A percentile compares a stretch with the other conserved stretches of the same genome.
Evolutionary conservation across 2,113 vertebrate genomes (phyloP).

Genomic region (Eptatretus burgeri): DNA sequence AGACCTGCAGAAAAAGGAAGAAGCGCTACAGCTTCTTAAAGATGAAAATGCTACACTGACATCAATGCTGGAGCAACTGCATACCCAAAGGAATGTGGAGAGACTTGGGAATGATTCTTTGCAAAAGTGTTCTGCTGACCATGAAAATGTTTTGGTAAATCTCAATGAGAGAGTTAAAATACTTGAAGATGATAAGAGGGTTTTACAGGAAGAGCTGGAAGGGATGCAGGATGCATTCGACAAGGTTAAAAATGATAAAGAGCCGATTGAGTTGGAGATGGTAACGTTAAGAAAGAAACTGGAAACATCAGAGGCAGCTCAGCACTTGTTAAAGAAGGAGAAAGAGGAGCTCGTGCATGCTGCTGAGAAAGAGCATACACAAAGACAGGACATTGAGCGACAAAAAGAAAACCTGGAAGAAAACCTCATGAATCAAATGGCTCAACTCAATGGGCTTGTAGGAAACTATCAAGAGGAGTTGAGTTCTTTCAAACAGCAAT

Average conservation of each 20-base stretch:
- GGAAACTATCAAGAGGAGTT: conserved; percentile 73
- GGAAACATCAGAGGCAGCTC: neutral
- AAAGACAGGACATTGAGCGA: neutral
- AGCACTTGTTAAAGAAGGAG: neutral
- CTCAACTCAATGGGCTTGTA: conserved; percentile 79
- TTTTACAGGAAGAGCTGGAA: conserved; percentile 28
- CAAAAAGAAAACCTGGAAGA: conserved; percentile 92
- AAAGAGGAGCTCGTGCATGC: neutral
- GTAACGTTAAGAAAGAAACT: neutral
- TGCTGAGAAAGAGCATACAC: neutral
- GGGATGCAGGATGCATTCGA: conserved; percentile 28
- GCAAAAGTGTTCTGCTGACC: neutral
- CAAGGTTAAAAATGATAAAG: conserved; percentile 22
- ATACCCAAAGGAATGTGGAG: neutral
- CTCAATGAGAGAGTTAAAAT: conserved; percentile 31
- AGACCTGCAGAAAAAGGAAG: conserved; percentile 44
- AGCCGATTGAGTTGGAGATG: conserved; percentile 18
- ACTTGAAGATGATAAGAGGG: conserved; percentile 43
- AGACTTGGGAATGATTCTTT: neutral
- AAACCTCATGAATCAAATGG: conserved; percentile 75
- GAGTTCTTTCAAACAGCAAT: conserved; percentile 15
- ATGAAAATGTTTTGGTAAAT: conserved; percentile 42
- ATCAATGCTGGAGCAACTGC: neutral
- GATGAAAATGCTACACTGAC: neutral
- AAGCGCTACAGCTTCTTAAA: conserved; percentile 3